These are phyloP conservation scores for Thumatha senex DNA, from an alignment of 2,888 invertebrate genomes.

Conservation along the genomic window DNA sequence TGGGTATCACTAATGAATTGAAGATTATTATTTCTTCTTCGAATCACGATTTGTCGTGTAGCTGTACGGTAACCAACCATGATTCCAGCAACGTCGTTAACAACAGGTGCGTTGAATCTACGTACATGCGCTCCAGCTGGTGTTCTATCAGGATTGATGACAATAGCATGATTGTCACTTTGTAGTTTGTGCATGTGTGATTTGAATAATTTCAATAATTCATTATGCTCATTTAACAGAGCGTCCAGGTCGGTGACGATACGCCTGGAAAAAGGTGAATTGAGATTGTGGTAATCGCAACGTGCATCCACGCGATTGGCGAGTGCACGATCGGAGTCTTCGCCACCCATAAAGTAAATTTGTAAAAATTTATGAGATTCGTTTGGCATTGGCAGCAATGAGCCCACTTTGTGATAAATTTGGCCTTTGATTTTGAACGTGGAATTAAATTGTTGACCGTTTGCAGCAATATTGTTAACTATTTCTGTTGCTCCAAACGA, in stretches of 20 bases:
- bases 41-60: constrained; percentile 44
- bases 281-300: constrained; percentile 1
- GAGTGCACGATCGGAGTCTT: too few relatives aligned
- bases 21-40: constrained; percentile 39
- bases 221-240: constrained; percentile 11
- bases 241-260: constrained; percentile 1
- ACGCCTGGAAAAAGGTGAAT: not conserved
- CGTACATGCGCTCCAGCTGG: constrained; percentile 39
- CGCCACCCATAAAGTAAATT: not conserved
- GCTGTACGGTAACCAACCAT: constrained; percentile 35
- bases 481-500: constrained; percentile 24
- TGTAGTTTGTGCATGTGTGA: constrained; percentile 4
- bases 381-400: not conserved
- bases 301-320: constrained; percentile 1
- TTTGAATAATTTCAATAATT: not conserved
- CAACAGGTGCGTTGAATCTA: constrained; percentile 42
- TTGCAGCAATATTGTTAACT: constrained; percentile 1
- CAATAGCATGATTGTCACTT: constrained; percentile 21
- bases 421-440: constrained; percentile 14
- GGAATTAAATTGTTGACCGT: constrained; percentile 10
- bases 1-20: constrained; percentile 43
- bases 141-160: constrained; percentile 29
- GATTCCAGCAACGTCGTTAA: constrained; percentile 39
- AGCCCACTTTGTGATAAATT: constrained; percentile 8
- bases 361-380: not conserved